Evolutionary conservation across 2,113 vertebrate genomes (phyloP), one percentile per base, ranked within the genome.

Genomic region (Tenebrosternarchus preto): DNA sequence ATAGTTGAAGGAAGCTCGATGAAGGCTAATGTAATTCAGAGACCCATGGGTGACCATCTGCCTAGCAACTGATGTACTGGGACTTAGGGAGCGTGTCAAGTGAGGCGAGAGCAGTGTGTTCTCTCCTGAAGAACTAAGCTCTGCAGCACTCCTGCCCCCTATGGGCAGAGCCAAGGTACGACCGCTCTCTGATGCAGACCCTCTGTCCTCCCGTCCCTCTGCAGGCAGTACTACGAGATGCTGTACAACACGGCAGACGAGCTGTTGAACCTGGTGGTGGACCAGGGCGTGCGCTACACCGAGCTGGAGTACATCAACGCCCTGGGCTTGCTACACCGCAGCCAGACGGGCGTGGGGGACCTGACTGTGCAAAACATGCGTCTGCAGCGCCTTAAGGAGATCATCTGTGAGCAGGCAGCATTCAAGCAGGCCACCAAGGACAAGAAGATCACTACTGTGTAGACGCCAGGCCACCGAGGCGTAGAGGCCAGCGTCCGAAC

Each of bases 401-500:
- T 99, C 91, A 95, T 99, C 87, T 99, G 98, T 0, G 97, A 99
- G 89, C 97, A 99, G 88, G 97, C 97, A 0, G 97, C 97, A 84
- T 98, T 99, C 90, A 99, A 99, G 80, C 98, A 99, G 86, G 97
- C 97, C 91, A 96, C 95, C 90, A 98, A 98, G 89, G 98, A 99
- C 90, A 99, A 99, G 93, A 99, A 99, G 77, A 98, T 99, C 90
- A 99, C 98, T 20, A 99, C 97, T 0, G 98, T 99, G 69, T 99
- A 87, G 92, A 67, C 4, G 20, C 9, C 0, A 57, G 25, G 27
- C 16, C 75, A 33, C 16, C 17, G 1, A 3, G 39, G 15, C 60
- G 27, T 2, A 61, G 1, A n/a, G n/a, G n/a, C n/a, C n/a, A n/a
- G n/a, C n/a, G n/a, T n/a, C n/a, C n/a, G n/a, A n/a, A n/a, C n/a